Percentiles rank a stretch among this genome's conserved stretches.
These are phyloP conservation scores for Phymanthus crucifer DNA, from an alignment of 92 coral and sea anemone genomes.

Conservation along the genomic window DNA sequence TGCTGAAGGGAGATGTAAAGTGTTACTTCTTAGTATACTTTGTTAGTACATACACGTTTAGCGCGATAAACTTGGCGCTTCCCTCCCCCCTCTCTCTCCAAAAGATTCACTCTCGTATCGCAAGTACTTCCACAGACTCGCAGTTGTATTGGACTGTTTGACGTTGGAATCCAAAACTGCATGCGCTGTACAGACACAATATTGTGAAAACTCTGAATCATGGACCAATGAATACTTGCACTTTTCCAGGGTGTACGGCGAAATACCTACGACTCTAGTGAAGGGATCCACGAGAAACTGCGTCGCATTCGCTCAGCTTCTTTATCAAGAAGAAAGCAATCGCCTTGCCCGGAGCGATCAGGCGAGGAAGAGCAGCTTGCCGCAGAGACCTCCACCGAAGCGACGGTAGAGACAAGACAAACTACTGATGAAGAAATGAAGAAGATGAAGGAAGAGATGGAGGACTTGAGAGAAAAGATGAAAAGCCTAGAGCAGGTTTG, in stretches of 20 bases:
- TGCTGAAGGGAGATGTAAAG: too few species aligned
- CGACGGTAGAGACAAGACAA: constrained; percentile 3
- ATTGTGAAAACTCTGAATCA: too few species aligned
- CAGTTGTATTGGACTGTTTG: too few species aligned
- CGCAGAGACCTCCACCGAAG: not conserved
- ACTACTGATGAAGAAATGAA: constrained; percentile 46
- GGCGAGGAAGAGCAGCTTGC: constrained; percentile 16
- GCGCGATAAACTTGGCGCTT: too few species aligned
- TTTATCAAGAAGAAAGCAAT: constrained; percentile 19
- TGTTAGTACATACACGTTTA: too few species aligned
- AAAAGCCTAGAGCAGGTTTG: constrained; percentile 55
- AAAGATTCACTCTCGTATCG: too few species aligned
- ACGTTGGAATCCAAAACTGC: too few species aligned
- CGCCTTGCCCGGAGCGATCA: constrained; percentile 13
- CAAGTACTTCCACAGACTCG: too few species aligned
- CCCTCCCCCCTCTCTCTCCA: too few species aligned
- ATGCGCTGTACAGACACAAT: too few species aligned
- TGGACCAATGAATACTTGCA: too few species aligned
- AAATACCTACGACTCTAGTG: constrained; percentile 63
- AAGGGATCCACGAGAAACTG: constrained; percentile 56
- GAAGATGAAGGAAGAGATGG: constrained; percentile 63
- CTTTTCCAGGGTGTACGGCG: constrained; percentile 45
- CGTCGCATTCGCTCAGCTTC: constrained; percentile 48
- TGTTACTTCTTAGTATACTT: too few species aligned
- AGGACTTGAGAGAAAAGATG: constrained; percentile 58